phyloP scores from a whole-genome alignment of 2,797 vertebrate species.

The Fistularia tabacaria region DNA sequence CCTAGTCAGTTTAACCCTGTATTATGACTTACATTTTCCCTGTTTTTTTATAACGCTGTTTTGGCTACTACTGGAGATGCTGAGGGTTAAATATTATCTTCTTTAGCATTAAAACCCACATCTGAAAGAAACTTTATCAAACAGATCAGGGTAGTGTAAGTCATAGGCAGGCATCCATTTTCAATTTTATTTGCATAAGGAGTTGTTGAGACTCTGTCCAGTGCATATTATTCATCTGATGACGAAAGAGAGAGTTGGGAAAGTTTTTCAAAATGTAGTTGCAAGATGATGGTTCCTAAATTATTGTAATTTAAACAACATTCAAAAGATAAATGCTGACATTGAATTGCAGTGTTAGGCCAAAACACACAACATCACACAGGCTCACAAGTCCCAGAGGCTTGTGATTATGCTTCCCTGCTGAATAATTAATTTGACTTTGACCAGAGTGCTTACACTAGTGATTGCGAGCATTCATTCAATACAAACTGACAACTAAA shows the following conservation, averaged over 20 bases:
- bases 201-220: conserved; percentile 76
- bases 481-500: conserved; percentile 29
- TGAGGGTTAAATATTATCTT: conserved; percentile 25
- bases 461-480: conserved; percentile 23
- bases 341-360: conserved; percentile 15
- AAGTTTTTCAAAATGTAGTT: conserved; percentile 29
- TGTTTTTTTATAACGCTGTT: conserved; percentile 18
- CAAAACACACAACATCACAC: conserved; percentile 12
- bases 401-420: conserved; percentile 46
- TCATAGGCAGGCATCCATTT: conserved; percentile 79
- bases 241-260: conserved; percentile 71
- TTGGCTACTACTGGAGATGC: conserved; percentile 48
- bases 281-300: conserved; percentile 10
- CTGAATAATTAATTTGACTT: conserved; percentile 65
- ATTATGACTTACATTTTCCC: conserved; percentile 71
- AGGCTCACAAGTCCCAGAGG: conserved; percentile 38
- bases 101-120: conserved; percentile 33
- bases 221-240: conserved; percentile 68
- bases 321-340: conserved; percentile 16
- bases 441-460: conserved; percentile 54
- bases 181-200: conserved; percentile 71
- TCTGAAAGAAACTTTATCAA: conserved; percentile 28
- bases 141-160: conserved; percentile 65
- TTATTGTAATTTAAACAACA: conserved; percentile 21
- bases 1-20: conserved; percentile 72